phyloP scores from a whole-genome alignment of 2,113 vertebrate species.

The Ochotona curzoniae region DNA sequence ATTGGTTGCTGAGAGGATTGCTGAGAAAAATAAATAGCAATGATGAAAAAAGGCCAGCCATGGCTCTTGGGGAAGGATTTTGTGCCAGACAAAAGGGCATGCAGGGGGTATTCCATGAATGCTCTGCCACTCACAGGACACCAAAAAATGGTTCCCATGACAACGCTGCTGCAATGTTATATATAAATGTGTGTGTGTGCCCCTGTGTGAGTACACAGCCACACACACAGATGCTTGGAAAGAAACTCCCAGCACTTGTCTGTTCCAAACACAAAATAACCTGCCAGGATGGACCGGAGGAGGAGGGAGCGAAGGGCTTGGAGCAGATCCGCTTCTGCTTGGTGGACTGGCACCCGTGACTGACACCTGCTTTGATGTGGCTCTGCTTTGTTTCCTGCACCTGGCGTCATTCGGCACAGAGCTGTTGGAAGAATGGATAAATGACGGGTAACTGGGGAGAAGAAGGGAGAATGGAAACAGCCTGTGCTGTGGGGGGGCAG shows the following conservation, averaged over 20 bases:
- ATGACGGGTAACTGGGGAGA: neutral
- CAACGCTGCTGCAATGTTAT: constrained; percentile 74
- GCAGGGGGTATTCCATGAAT: constrained; percentile 62
- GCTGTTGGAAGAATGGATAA: neutral
- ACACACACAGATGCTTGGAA: constrained; percentile 70
- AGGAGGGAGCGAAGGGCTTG: constrained; percentile 10
- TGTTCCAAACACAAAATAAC: constrained; percentile 69
- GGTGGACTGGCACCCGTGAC: rapidly evolving
- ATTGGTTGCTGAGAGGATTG: constrained; percentile 64
- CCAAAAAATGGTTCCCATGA: constrained; percentile 77
- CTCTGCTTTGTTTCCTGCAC: constrained; percentile 43
- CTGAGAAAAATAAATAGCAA: constrained; percentile 29
- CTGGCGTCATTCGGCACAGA: constrained; percentile 37
- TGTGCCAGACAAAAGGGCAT: constrained; percentile 52
- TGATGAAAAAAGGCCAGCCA: constrained; percentile 69
- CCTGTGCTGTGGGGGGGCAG: neutral
- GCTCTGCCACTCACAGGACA: constrained; percentile 49
- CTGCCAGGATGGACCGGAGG: constrained; percentile 45
- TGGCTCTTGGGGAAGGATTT: constrained; percentile 43
- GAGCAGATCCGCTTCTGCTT: neutral
- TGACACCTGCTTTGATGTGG: neutral
- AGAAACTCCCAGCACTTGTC: constrained; percentile 74
- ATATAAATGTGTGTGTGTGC: constrained; percentile 74
- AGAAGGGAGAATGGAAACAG: neutral
- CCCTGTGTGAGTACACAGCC: constrained; percentile 39